Percentiles rank a stretch among this genome's conserved stretches.
phyloP scores from a whole-genome alignment of 1,140 invertebrate species.

The Drosophila miranda region DNA sequence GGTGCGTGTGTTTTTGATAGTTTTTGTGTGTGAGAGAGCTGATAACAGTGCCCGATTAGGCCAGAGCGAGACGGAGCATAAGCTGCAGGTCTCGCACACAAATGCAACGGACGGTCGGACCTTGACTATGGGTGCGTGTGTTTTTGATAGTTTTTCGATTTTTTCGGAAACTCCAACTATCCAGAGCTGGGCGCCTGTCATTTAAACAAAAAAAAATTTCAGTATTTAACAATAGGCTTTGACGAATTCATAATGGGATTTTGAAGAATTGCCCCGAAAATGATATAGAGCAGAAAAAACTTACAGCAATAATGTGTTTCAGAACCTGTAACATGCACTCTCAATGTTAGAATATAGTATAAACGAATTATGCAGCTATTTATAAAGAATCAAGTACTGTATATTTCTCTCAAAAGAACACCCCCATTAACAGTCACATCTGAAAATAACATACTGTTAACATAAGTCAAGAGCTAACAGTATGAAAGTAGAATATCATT shows the following conservation, averaged over 20 bases:
- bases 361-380: too few species aligned
- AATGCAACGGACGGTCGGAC: conserved; percentile 21
- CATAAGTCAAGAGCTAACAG: neutral
- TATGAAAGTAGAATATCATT: neutral
- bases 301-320: too few species aligned
- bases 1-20: conserved; percentile 40
- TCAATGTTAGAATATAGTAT: neutral
- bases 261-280: neutral
- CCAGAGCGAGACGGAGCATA: conserved; percentile 13
- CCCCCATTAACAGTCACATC: neutral
- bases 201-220: conserved; percentile 66
- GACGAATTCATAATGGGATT: conserved; percentile 9
- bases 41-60: conserved; percentile 24
- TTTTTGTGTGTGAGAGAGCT: conserved; percentile 22
- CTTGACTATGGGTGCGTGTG: conserved; percentile 21
- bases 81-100: conserved; percentile 13
- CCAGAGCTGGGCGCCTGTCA: conserved; percentile 57
- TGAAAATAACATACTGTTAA: neutral
- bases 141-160: conserved; percentile 38
- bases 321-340: too few species aligned
- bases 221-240: conserved; percentile 56
- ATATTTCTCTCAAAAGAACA: neutral
- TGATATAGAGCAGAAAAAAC: neutral
- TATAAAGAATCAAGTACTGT: neutral
- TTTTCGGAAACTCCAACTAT: conserved; percentile 29